phyloP scores from a whole-genome alignment of 2,888 invertebrate species.

The Nudaria mundana region DNA sequence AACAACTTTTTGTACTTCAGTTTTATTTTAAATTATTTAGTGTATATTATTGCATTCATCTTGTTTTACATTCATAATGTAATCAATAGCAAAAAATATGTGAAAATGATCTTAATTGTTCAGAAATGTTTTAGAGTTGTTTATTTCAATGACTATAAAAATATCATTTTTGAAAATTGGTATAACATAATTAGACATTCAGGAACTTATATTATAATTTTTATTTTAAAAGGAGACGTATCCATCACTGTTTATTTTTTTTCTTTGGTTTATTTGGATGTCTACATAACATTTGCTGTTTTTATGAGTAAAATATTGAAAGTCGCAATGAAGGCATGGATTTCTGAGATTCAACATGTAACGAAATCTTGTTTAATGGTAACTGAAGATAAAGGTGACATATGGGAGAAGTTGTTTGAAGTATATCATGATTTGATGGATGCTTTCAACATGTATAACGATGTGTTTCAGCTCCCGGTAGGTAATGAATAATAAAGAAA shows the following conservation, averaged over 20 bases:
- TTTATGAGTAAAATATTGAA: background rate
- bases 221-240: background rate
- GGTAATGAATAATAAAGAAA: too few species aligned
- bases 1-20: background rate
- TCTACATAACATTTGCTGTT: background rate
- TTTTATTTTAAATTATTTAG: background rate
- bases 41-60: background rate
- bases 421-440: background rate
- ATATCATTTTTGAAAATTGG: background rate
- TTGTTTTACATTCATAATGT: slow-evolving; percentile 2
- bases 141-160: background rate
- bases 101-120: slow-evolving; percentile 5
- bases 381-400: background rate
- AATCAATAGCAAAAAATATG: slow-evolving; percentile 1
- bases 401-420: background rate
- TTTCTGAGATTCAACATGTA: background rate
- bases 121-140: slow-evolving; percentile 8
- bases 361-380: background rate
- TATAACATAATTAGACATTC: background rate
- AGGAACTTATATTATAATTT: background rate
- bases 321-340: slow-evolving; percentile 1
- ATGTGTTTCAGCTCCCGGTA: background rate
- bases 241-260: background rate
- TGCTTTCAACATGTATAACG: background rate
- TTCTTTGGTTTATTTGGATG: slow-evolving; percentile 6